These are phyloP conservation scores for Cottoperca gobio DNA, from an alignment of 2,797 vertebrate species.

Conservation along the genomic window DNA sequence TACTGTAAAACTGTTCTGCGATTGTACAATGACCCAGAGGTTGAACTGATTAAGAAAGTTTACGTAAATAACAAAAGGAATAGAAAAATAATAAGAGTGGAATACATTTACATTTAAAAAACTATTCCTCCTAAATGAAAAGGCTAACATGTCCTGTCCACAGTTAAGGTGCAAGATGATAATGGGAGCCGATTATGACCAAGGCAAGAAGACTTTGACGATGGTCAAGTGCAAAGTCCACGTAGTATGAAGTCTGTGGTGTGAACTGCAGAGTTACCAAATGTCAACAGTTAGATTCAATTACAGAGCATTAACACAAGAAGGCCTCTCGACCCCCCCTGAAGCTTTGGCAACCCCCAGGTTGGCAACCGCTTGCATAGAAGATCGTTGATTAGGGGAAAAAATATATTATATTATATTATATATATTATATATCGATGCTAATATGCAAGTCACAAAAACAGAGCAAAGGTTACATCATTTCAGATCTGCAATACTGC, in stretches of 20 bases:
- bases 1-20: not conserved
- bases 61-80: not conserved
- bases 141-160: not conserved
- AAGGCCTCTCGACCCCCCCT: not conserved
- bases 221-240: slow-evolving; percentile 4
- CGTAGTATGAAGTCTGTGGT: not conserved
- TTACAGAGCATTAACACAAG: slow-evolving; percentile 10
- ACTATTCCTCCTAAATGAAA: not conserved
- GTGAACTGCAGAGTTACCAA: slow-evolving; percentile 25
- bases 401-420: no score
- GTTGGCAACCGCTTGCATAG: no score
- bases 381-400: no score
- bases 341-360: not conserved
- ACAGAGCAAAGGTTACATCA: not conserved
- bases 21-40: not conserved
- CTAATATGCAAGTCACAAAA: no score
- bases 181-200: not conserved
- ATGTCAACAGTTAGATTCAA: slow-evolving; percentile 45
- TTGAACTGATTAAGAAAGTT: not conserved
- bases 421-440: no score
- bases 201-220: not conserved
- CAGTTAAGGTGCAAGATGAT: no score
- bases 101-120: not conserved
- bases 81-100: not conserved
- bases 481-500: not conserved